Base-by-base conservation (phyloP, 2,888 invertebrate species). In the Drosophila nr. perissopoda region DNA sequence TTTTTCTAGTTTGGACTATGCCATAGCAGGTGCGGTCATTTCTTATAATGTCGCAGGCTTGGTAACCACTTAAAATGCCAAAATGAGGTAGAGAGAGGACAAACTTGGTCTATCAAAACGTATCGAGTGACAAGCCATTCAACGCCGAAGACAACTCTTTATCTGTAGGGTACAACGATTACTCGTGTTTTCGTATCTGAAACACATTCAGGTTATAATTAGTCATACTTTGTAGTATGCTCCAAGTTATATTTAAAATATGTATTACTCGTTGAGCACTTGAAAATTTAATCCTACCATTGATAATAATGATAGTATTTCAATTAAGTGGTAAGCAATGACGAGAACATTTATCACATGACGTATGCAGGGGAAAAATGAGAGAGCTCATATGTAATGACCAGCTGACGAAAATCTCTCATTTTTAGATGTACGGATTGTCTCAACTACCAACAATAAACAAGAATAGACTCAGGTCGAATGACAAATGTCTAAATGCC, bases 181-280 rank as follows among this genome's bases (percentile, higher is more conserved):
- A 86, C 79, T 58, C 64, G 76, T 86, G 83, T 89, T 68, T 52
- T 57, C 56, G 33, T 70, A 68, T 71, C 77, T 67, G 25, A 25
- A 42, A 65, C 40, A 58, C 67, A 72, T 75, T 61, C 49, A 48
- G 49, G 48, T 53, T 29, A 29, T 34, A 63, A 70, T 79, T 77
- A 89, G 74, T 85, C 77, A 85, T 70, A 52, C n/a, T n/a, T 10
- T 4, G 34, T 21, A 27, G 29, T 36, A 31, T 13, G 4, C 33
- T 38, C 42, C 13, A 58, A 60, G 54, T 51, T 34, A 4, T 49
- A 51, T 52, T 56, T 69, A 71, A 60, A 56, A 54, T 60, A 58
- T 49, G n/a, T 66, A 48, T 60, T 36, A 52, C 68, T 51, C 53
- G 42, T 48, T 40, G n/a, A 33, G n/a, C 70, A 81, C 86, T 82